Base-by-base conservation (phyloP, 2,888 invertebrate genomes). In the Pseudoips prasinana region DNA sequence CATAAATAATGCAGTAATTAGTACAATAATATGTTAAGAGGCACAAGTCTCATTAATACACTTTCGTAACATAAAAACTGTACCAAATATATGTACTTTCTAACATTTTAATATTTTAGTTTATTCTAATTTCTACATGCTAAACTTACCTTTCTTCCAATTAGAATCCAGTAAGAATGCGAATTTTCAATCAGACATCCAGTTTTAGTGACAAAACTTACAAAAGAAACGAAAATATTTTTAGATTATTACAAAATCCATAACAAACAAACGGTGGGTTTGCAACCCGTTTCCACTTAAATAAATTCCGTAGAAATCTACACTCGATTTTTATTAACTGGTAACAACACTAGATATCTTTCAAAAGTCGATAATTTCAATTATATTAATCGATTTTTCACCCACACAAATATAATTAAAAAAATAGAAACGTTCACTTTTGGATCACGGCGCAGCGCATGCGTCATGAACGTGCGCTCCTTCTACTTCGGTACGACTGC, bases 181-280 rank as follows among this genome's bases (percentile, higher is more conserved):
- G 8, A 14, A 20, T 27, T 25, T 45, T 34, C 20, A 45, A 53
- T 43, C 31, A 30, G 29, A 33, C 19, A 32, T 33, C 28, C 35
- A 36, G 30, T 4, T 6, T 22, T 27, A 31, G 2, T 26, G 11
- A 25, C 28, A 28, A 54, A n/a, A 53, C 45, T 58, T 47, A 44
- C 42, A 53, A 51, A 54, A 51, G 47, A 34, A 33, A 48, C 40
- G 39, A 53, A 56, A 57, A 52, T 54, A 58, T 5, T 14, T 14
- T 52, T 53, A 63, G 62, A 60, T 58, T 58, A 64, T 65, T 71
- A 67, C 66, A 66, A 75, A 72, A 73, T 69, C 58, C 57, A 56
- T 61, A 64, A 46, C 48, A 58, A 65, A 62, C 57, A 62, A 14
- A 14, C 14, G 14, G 37, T 46, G 50, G 35, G 46, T 46, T 29